A percentile compares a stretch with the other conserved stretches of the same genome.
Conservation (phyloP, 2,113 vertebrate genomes). For the Axis porcinus region DNA sequence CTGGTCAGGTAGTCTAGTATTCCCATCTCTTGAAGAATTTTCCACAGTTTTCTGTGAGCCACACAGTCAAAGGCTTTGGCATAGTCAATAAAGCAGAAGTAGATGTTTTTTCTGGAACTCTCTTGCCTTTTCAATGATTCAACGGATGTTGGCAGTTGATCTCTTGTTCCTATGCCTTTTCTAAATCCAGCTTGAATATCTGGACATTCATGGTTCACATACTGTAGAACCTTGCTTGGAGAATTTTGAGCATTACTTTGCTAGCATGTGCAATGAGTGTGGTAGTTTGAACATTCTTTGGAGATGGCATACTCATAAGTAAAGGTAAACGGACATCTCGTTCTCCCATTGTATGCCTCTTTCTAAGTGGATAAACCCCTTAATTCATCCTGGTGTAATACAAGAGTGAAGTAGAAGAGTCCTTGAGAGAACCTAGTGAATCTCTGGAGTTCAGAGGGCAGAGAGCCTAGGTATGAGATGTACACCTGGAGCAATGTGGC, state of each 20-base stretch:
- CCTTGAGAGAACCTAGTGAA: neutral
- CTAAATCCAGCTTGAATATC: neutral
- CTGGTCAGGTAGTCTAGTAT: neutral
- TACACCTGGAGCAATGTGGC: neutral
- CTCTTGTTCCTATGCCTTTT: neutral
- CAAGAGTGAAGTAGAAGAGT: neutral
- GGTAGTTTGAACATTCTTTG: neutral
- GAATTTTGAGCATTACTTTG: neutral
- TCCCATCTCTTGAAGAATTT: neutral
- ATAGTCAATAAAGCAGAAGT: neutral
- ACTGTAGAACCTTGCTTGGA: neutral
- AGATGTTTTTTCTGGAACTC: neutral
- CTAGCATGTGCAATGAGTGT: neutral
- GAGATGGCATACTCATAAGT: neutral
- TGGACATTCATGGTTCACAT: fast-evolving
- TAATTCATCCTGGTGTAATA: neutral
- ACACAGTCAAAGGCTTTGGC: neutral
- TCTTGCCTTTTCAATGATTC: neutral
- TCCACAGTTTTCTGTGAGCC: neutral
- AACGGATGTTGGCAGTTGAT: fast-evolving
- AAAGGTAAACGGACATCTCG: neutral
- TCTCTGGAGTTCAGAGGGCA: neutral
- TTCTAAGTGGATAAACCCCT: neutral
- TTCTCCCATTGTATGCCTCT: neutral
- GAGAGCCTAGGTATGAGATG: neutral